Conservation (phyloP, 2,113 vertebrate genomes). For the Sus scrofa region T2T-Sscrofa CM000822.6:44986001-44986500, state of each 20-base stretch:
- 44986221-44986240: background rate
- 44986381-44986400: slow-evolving; percentile 78
- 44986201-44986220: slow-evolving; percentile 18
- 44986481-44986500: slow-evolving; percentile 76
- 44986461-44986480: slow-evolving; percentile 81
- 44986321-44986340: slow-evolving; percentile 61
- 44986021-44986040: background rate
- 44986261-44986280: slow-evolving; percentile 63
- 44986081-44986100: background rate
- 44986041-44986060: background rate
- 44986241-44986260: slow-evolving; percentile 44
- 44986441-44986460: slow-evolving; percentile 75
- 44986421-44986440: slow-evolving; percentile 68
- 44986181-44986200: slow-evolving; percentile 46
- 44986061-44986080: background rate
- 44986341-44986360: slow-evolving; percentile 69
- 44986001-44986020: background rate
- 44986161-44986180: slow-evolving; percentile 27
- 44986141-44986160: slow-evolving; percentile 30
- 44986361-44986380: slow-evolving; percentile 64
- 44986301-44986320: slow-evolving; percentile 64
- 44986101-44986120: background rate
- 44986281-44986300: slow-evolving; percentile 76
- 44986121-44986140: background rate
- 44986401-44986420: slow-evolving; percentile 64